Evolutionary conservation across 1,140 invertebrate genomes (phyloP).

Genomic region (Pachypeltis micranthus): DNA sequence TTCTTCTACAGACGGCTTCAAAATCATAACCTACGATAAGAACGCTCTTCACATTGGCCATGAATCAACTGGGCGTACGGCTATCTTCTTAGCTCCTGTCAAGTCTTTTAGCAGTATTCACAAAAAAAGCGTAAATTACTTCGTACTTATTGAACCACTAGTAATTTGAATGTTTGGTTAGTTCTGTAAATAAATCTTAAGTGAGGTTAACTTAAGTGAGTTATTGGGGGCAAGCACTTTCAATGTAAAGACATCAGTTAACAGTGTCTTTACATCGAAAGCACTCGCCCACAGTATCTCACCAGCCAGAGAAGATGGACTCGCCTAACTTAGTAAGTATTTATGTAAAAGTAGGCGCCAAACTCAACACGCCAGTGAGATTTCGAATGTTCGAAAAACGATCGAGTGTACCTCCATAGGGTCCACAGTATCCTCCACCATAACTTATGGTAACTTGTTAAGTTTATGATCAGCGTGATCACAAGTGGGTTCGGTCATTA

Average conservation of each 20-base stretch:
- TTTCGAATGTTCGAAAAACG: too few relatives aligned
- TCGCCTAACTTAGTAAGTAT: neutral
- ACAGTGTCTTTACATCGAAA: too few relatives aligned
- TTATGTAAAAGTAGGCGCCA: neutral
- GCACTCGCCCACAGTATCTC: too few relatives aligned
- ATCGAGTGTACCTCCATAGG: too few relatives aligned
- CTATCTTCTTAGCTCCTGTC: slow-evolving; percentile 24
- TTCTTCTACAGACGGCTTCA: slow-evolving; percentile 24
- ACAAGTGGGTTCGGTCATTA: too few relatives aligned
- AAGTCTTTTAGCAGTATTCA: slow-evolving; percentile 22
- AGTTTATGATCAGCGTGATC: too few relatives aligned
- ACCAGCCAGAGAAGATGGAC: too few relatives aligned
- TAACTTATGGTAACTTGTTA: too few relatives aligned
- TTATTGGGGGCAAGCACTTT: too few relatives aligned
- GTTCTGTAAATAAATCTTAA: neutral
- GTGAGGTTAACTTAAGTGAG: neutral
- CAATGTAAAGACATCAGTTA: too few relatives aligned
- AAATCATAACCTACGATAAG: slow-evolving; percentile 19
- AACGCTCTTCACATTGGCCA: slow-evolving; percentile 23
- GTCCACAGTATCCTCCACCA: too few relatives aligned
- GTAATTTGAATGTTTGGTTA: neutral
- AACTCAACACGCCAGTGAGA: too few relatives aligned
- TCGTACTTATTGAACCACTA: neutral
- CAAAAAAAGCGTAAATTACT: slow-evolving; percentile 22
- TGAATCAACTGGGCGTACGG: slow-evolving; percentile 5